Base-by-base conservation (phyloP, 2,797 vertebrate genomes). In the Erethizon dorsatum region DNA sequence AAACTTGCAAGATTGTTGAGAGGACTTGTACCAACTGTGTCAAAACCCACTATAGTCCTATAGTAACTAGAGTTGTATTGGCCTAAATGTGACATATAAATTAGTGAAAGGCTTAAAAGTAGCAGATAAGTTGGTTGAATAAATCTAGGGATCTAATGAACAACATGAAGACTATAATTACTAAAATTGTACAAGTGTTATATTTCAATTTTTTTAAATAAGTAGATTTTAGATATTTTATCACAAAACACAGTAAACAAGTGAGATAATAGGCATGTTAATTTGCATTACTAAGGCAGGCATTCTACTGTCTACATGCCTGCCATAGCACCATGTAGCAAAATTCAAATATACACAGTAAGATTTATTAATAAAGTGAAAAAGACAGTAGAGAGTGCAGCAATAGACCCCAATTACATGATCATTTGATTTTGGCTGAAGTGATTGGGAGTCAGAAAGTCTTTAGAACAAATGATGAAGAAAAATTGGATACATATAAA, bases 401-500 rank as follows among this genome's bases (percentile, higher is more conserved):
- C 14, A 85, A 14, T 28, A 95, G n/a, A 73, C 2, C 20, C 15
- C 20, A 41, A 45, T 78, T 28, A 69, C 0, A 22, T 59, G 6
- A 84, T 33, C 2, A 37, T 33, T n/a, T 67, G 3, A 61, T 65
- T 94, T 85, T 93, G 50, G 1, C 56, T 69, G 52, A 61, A 56
- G 14, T 59, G 5, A 69, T 65, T 56, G 37, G 52, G 33, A 61
- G 59, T 65, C 54, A 5, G 9, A 80, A 67, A 59, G 6, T 56
- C 0, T 37, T 88, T 75, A 75, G 41, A 87, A 57, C 2, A 93
- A 59, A 31, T 67, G 31, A 22, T 75, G 69, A 15, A 67, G 15
- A 94, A 95, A 90, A 91, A 20, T 10, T 24, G 5, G 14, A 77
- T 90, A 63, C n/a, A 18, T 65, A 11, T 67, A 54, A 90, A 83